A percentile compares a stretch with the other conserved stretches of the same genome.
phyloP scores from a whole-genome alignment of 1,140 invertebrate species.

The Drosophila athabasca region DNA sequence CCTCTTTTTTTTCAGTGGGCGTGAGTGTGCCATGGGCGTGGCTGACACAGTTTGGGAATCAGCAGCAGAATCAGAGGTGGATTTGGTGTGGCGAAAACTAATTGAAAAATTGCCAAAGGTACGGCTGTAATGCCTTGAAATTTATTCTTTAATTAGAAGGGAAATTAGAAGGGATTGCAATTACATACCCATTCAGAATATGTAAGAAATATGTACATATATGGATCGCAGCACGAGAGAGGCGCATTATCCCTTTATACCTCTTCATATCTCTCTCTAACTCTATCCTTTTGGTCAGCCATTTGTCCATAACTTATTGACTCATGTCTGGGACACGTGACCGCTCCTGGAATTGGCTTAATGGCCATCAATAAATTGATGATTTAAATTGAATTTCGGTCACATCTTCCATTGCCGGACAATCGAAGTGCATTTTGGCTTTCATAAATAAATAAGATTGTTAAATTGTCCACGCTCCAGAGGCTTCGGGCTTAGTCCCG shows the following conservation, averaged over 20 bases:
- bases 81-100: constrained; percentile 38
- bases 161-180: not conserved
- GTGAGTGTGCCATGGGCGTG: constrained; percentile 49
- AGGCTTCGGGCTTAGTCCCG: constrained; percentile 13
- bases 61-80: constrained; percentile 27
- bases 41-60: constrained; percentile 59
- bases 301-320: constrained; percentile 19
- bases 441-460: constrained; percentile 77
- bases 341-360: constrained; percentile 56
- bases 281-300: not conserved
- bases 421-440: constrained; percentile 63
- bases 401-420: constrained; percentile 53
- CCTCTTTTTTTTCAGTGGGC: constrained; percentile 8
- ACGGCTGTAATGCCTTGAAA: constrained; percentile 4
- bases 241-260: not conserved
- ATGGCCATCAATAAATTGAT: constrained; percentile 17
- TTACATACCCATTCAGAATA: too few relatives aligned
- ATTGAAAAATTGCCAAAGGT: constrained; percentile 44
- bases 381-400: constrained; percentile 67
- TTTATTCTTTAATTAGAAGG: not conserved
- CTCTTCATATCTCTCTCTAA: not conserved
- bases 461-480: constrained; percentile 64
- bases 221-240: too few relatives aligned
- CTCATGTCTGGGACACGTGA: constrained; percentile 43
- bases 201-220: too few relatives aligned